These are phyloP conservation scores for Varecia variegata DNA, from an alignment of 2,797 vertebrate genomes.

Conservation along the genomic window DNA sequence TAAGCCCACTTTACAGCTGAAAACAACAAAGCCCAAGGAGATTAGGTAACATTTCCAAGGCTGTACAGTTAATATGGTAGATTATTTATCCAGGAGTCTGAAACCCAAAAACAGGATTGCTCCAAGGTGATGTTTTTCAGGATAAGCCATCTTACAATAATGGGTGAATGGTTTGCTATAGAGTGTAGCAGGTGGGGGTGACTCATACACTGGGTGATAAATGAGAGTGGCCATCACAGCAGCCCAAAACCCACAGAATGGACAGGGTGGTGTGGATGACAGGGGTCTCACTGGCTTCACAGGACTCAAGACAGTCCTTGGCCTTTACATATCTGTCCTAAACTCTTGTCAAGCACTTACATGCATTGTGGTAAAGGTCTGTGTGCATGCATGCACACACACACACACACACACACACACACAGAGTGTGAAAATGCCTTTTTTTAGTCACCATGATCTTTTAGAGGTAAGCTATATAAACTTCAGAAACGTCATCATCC, in stretches of 20 bases:
- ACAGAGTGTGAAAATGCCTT: rapidly evolving
- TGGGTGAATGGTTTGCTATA: not conserved
- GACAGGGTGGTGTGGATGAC: not conserved
- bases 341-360: rapidly evolving
- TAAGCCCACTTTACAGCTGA: not conserved
- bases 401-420: rapidly evolving
- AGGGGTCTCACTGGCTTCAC: not conserved
- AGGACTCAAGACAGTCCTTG: not conserved
- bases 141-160: not conserved
- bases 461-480: not conserved
- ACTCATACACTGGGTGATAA: not conserved
- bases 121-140: not conserved
- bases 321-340: not conserved
- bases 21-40: not conserved
- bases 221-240: not conserved
- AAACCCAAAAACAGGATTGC: not conserved
- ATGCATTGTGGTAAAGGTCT: not conserved
- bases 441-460: not conserved
- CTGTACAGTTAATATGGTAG: not conserved
- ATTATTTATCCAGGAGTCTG: not conserved
- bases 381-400: too few relatives aligned
- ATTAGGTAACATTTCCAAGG: too few relatives aligned
- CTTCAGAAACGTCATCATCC: not conserved
- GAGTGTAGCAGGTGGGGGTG: not conserved
- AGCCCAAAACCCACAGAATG: not conserved